A percentile compares a stretch with the other conserved stretches of the same genome.
These are phyloP conservation scores for Macrocentrus cingulum DNA, from an alignment of 1,140 invertebrate species.

Conservation along the genomic window DNA sequence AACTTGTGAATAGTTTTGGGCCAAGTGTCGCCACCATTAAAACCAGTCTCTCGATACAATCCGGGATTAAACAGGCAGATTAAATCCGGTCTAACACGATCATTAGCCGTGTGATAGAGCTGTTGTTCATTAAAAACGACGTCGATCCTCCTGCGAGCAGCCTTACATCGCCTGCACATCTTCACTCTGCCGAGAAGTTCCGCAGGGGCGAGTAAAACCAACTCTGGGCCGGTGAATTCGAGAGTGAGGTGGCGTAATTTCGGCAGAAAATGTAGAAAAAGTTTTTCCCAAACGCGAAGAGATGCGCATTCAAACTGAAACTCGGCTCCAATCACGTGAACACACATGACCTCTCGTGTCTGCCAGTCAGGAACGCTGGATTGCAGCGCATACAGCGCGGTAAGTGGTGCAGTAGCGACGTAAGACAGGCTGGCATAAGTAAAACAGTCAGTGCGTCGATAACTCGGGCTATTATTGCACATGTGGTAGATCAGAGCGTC, in stretches of 20 bases:
- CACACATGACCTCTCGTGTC: constrained; percentile 43
- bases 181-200: constrained; percentile 57
- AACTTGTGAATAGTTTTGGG: constrained; percentile 61
- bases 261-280: constrained; percentile 68
- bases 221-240: constrained; percentile 66
- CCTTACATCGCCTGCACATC: constrained; percentile 57
- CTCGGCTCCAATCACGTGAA: constrained; percentile 69
- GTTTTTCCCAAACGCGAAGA: constrained; percentile 70
- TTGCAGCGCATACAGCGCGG: constrained; percentile 64
- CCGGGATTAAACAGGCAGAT: constrained; percentile 74
- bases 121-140: constrained; percentile 61
- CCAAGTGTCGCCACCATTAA: constrained; percentile 66
- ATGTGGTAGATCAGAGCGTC: constrained; percentile 57
- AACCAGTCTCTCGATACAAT: constrained; percentile 67
- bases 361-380: constrained; percentile 42
- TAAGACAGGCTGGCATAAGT: constrained; percentile 67
- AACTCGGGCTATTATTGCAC: constrained; percentile 55
- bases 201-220: constrained; percentile 61
- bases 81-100: constrained; percentile 59
- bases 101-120: constrained; percentile 64
- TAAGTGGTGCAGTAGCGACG: constrained; percentile 66
- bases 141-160: constrained; percentile 50
- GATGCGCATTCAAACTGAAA: constrained; percentile 70
- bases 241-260: constrained; percentile 61
- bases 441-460: constrained; percentile 61